A percentile compares a stretch with the other conserved stretches of the same genome.
Evolutionary conservation across 2,113 vertebrate species (phyloP).

Genomic region (Pomatostomus ruficeps): DNA sequence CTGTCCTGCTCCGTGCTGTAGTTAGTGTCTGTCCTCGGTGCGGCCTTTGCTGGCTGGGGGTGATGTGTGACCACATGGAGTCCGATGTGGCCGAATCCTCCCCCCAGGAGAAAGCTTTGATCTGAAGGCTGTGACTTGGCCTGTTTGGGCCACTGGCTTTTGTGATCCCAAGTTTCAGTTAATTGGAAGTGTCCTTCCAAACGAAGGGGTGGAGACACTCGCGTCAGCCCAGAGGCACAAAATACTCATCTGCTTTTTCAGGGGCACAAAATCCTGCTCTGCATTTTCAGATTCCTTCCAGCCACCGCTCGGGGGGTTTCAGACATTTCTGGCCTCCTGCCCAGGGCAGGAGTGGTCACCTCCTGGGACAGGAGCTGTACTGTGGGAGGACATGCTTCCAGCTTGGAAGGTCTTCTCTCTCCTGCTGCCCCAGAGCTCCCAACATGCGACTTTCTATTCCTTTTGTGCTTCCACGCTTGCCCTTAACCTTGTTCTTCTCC

Average conservation of each 20-base stretch:
- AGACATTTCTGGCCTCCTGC: background rate
- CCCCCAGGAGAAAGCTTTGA: background rate
- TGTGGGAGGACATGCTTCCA: background rate
- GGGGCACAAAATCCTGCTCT: background rate
- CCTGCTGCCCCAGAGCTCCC: background rate
- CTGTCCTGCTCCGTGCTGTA: background rate
- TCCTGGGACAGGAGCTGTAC: background rate
- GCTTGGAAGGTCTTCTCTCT: background rate
- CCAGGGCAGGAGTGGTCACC: background rate
- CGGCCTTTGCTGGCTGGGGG: background rate
- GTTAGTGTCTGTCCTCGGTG: background rate
- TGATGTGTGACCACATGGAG: background rate
- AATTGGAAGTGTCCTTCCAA: background rate
- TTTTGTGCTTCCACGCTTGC: background rate
- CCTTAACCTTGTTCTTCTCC: background rate
- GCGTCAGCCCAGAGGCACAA: background rate
- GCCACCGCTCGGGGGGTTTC: background rate
- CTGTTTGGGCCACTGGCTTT: background rate
- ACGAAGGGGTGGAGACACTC: background rate
- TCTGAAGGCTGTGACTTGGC: background rate
- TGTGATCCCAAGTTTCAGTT: background rate
- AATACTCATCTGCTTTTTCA: background rate
- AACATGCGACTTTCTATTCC: accelerated
- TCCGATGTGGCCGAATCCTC: accelerated
- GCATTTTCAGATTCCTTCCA: background rate